phyloP scores from a whole-genome alignment of 2,888 invertebrate genomes.

The Ochropleura leucogaster region DNA sequence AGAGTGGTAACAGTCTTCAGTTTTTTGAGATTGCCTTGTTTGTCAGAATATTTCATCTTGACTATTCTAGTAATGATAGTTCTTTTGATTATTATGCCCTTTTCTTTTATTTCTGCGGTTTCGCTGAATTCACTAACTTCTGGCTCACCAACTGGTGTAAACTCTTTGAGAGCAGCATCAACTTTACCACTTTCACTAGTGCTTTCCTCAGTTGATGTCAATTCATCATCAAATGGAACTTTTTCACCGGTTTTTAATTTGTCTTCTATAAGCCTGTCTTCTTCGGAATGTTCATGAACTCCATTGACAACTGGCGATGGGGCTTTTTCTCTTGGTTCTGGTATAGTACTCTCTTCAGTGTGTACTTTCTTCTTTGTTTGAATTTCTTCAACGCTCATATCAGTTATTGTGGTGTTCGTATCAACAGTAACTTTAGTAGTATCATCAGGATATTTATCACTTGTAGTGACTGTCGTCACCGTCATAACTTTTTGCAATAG shows the following conservation, averaged over 20 bases:
- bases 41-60: constrained; percentile 78
- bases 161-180: constrained; percentile 61
- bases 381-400: constrained; percentile 37
- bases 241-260: constrained; percentile 5
- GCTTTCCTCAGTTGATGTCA: constrained; percentile 63
- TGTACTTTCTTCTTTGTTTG: constrained; percentile 12
- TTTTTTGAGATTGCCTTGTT: constrained; percentile 72
- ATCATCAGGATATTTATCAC: constrained; percentile 83
- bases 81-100: constrained; percentile 74
- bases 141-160: constrained; percentile 66
- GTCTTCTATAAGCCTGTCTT: not conserved
- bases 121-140: constrained; percentile 69
- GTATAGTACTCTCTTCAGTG: constrained; percentile 17
- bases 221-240: not conserved
- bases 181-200: constrained; percentile 49
- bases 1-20: constrained; percentile 78
- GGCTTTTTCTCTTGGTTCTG: constrained; percentile 7
- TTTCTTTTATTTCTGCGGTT: constrained; percentile 72
- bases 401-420: constrained; percentile 66
- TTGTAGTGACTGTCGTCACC: constrained; percentile 79
- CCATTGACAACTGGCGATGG: constrained; percentile 41
- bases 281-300: constrained; percentile 16
- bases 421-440: constrained; percentile 69
- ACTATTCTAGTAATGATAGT: constrained; percentile 75
- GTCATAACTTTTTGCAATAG: constrained; percentile 77